Evolutionary conservation across 2,888 invertebrate species (phyloP).

Genomic region (Cetonia aurata): DNA sequence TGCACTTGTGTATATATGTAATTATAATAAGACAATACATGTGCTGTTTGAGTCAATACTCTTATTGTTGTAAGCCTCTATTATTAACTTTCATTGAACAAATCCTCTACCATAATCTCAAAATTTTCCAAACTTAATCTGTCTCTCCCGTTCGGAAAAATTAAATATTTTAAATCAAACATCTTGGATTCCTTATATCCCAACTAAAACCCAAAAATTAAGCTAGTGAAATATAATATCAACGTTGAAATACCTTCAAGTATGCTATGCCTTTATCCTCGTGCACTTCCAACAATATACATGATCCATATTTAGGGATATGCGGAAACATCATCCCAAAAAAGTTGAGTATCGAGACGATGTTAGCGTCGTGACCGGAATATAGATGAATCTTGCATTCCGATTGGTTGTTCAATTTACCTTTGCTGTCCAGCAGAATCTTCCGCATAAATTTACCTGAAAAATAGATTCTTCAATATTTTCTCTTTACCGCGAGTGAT

Average conservation of each 20-base stretch:
- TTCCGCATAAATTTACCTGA: conserved; percentile 21
- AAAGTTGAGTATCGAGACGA: conserved; percentile 6
- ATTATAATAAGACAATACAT: too few relatives aligned
- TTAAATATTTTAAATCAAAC: neutral
- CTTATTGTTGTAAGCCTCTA: too few relatives aligned
- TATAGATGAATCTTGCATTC: conserved; percentile 35
- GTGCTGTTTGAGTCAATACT: too few relatives aligned
- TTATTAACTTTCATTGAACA: too few relatives aligned
- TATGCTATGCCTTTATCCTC: too few relatives aligned
- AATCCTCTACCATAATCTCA: neutral
- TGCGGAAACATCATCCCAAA: conserved; percentile 22
- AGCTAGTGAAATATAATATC: too few relatives aligned
- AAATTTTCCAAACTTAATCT: neutral
- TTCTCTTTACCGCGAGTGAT: neutral
- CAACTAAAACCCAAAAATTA: neutral
- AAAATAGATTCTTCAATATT: neutral
- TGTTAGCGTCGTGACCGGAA: conserved; percentile 33
- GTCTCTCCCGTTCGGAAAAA: neutral
- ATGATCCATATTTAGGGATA: conserved; percentile 29
- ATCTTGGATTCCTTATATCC: neutral
- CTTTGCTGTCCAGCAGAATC: conserved; percentile 18
- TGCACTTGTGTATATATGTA: too few relatives aligned
- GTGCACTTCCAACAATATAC: conserved; percentile 27
- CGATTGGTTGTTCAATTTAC: conserved; percentile 1
- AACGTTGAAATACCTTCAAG: too few relatives aligned